Conservation (phyloP, 2,113 vertebrate genomes). For the Rana temporaria region DNA sequence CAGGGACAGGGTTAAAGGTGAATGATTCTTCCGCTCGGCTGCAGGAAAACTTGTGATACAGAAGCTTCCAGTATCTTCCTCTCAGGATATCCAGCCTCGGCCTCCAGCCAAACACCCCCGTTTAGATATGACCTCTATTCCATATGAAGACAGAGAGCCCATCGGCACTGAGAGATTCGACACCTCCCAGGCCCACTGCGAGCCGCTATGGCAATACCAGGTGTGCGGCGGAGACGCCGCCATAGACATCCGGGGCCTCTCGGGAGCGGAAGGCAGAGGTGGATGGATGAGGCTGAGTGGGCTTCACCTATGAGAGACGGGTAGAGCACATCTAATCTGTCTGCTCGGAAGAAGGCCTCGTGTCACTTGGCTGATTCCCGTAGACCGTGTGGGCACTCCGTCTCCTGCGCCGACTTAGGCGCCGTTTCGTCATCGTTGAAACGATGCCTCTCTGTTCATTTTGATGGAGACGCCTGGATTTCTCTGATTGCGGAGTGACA, state of each 20-base stretch:
- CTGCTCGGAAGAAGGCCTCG: slow-evolving; percentile 3
- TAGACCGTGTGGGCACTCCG: not conserved
- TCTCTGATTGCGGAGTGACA: too few relatives aligned
- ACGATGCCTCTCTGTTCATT: too few relatives aligned
- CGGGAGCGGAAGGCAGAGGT: slow-evolving; percentile 39
- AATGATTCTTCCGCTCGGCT: slow-evolving; percentile 23
- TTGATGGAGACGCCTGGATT: too few relatives aligned
- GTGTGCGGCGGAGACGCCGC: slow-evolving; percentile 39
- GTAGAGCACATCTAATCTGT: slow-evolving; percentile 21
- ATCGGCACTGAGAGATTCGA: slow-evolving; percentile 40
- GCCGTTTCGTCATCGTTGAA: too few relatives aligned
- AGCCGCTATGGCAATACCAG: slow-evolving; percentile 47
- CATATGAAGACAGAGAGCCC: slow-evolving; percentile 52
- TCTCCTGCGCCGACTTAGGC: too few relatives aligned
- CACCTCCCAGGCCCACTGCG: slow-evolving; percentile 33
- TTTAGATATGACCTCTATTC: slow-evolving; percentile 55
- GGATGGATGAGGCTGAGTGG: slow-evolving; percentile 31
- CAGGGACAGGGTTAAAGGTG: slow-evolving; percentile 33
- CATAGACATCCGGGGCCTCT: not conserved
- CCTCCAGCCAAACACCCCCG: slow-evolving; percentile 46
- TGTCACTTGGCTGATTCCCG: not conserved
- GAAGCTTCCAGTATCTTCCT: slow-evolving; percentile 51
- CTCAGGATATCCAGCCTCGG: slow-evolving; percentile 54
- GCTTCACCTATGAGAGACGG: slow-evolving; percentile 20
- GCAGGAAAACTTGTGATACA: slow-evolving; percentile 51